Conservation (phyloP, 2,113 vertebrate species). For the Eira barbara region DNA sequence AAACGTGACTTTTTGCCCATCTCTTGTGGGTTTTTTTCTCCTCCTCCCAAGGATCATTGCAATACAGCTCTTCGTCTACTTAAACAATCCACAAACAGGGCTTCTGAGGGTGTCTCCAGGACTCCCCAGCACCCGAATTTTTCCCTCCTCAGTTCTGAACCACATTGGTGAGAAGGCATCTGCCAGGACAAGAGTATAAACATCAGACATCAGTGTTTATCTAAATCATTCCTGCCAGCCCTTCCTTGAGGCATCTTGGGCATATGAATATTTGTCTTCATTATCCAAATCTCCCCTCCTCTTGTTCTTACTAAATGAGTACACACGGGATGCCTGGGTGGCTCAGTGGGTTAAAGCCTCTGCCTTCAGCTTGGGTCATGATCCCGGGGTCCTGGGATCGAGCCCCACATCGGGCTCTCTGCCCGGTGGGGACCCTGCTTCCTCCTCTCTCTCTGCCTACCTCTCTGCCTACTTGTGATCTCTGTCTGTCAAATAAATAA, state of each 20-base stretch:
- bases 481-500: too few species aligned
- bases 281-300: not conserved
- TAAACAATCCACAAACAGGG: not conserved
- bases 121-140: not conserved
- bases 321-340: too few species aligned
- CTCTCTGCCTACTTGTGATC: too few species aligned
- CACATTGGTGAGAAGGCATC: not conserved
- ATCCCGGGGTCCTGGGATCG: too few species aligned
- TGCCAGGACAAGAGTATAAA: not conserved
- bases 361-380: too few species aligned
- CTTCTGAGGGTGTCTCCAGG: not conserved
- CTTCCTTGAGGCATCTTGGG: not conserved
- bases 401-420: too few species aligned
- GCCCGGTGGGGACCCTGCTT: too few species aligned
- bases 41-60: not conserved
- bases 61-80: not conserved
- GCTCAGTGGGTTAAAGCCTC: too few species aligned
- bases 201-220: not conserved
- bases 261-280: not conserved
- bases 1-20: not conserved
- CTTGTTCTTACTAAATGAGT: constrained; percentile 21
- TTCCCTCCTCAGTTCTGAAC: not conserved
- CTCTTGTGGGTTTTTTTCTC: not conserved
- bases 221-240: not conserved
- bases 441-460: too few species aligned